Base-by-base conservation (phyloP, 53 echinoderm and acorn worm genomes). In the Glandiceps talaboti region DNA sequence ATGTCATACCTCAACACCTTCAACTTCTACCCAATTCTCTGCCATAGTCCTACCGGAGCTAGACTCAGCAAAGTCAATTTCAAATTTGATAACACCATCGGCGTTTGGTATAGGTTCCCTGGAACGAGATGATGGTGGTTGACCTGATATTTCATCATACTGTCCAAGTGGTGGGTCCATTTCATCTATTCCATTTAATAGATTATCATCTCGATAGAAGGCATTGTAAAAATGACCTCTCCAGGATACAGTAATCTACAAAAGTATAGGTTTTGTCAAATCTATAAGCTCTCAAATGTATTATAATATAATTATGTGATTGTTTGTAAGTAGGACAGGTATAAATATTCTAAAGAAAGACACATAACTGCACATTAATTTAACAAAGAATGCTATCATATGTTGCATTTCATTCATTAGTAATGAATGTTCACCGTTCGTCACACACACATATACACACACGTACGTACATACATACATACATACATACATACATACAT, bases 371-470 rank as follows among this genome's bases (percentile, higher is more conserved):
- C n/a, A n/a, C n/a, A n/a, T n/a, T n/a, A n/a, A n/a, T n/a, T n/a
- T n/a, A n/a, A n/a, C n/a, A n/a, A n/a, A n/a, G n/a, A n/a, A n/a
- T n/a, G n/a, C n/a, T n/a, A n/a, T n/a, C n/a, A n/a, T n/a, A n/a
- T n/a, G n/a, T n/a, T n/a, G n/a, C n/a, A n/a, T n/a, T n/a, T n/a
- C n/a, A n/a, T n/a, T n/a, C n/a, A n/a, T n/a, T n/a, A n/a, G n/a
- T n/a, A n/a, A n/a, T n/a, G n/a, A n/a, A n/a, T 73, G 73, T 80
- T 27, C 28, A 28, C 73, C 72, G 29, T 73, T 25, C 27, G 32
- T 28, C 30, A 27, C 28, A 1, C 32, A 72, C 27, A 73, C 80
- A 80, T 80, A 30, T 72, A 80, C 73, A 80, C 73, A 73, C 72
- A 80, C 80, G 72, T 0, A 28, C 73, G 28, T 27, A 74, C 72